Percentiles rank a stretch among this genome's conserved stretches.
Evolutionary conservation across 2,113 vertebrate species (phyloP).

Genomic region (Galeopterus variegatus): DNA sequence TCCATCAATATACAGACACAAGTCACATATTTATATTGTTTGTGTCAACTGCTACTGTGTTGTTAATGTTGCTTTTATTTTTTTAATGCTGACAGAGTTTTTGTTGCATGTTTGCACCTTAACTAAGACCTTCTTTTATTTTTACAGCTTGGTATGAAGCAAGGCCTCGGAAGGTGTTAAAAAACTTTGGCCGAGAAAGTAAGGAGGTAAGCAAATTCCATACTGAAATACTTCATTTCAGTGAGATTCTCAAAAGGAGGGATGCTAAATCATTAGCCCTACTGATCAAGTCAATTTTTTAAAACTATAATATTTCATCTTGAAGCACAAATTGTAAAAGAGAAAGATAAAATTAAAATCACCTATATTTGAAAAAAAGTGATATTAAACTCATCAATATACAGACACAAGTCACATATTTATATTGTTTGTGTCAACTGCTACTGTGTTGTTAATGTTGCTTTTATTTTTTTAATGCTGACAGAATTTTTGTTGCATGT

Average conservation of each 20-base stretch:
- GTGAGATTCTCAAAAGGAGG: not conserved
- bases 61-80: not conserved
- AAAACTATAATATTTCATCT: not conserved
- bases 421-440: not conserved
- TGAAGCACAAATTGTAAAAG: not conserved
- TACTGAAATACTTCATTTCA: not conserved
- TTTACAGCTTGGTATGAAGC: not conserved
- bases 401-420: not conserved
- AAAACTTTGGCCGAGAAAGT: not conserved
- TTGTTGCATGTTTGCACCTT: not conserved
- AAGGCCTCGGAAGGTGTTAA: not conserved
- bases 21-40: not conserved
- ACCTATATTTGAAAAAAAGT: slow-evolving; percentile 25
- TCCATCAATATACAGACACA: not conserved
- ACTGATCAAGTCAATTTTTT: not conserved
- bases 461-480: not conserved
- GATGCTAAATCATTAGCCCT: not conserved
- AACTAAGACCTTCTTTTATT: not conserved
- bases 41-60: not conserved
- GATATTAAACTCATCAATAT: not conserved
- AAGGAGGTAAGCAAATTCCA: not conserved
- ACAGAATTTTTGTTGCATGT: not conserved
- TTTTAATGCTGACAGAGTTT: not conserved
- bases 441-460: not conserved
- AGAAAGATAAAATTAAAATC: slow-evolving; percentile 36